Conservation (phyloP, 2,888 invertebrate species). For the Chrysomela aeneicollis region DNA sequence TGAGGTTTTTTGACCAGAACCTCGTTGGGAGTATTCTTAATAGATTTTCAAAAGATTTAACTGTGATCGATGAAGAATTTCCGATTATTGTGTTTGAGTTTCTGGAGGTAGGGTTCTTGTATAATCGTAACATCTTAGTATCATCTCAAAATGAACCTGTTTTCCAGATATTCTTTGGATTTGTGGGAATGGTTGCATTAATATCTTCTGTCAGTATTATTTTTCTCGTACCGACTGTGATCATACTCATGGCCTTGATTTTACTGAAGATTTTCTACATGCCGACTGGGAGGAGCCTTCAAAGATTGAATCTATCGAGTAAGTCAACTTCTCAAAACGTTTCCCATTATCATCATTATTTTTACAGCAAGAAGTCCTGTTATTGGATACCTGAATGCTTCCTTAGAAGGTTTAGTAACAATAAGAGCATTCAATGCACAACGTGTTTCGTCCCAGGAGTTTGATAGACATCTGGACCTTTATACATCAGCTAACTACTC, state of each 20-base stretch:
- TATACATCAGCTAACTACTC: slow-evolving; percentile 53
- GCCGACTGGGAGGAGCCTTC: slow-evolving; percentile 45
- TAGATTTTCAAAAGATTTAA: slow-evolving; percentile 76
- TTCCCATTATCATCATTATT: neutral
- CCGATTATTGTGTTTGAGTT: slow-evolving; percentile 41
- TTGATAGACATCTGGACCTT: slow-evolving; percentile 53
- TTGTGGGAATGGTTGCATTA: slow-evolving; percentile 39
- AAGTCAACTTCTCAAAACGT: slow-evolving; percentile 22
- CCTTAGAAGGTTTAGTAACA: slow-evolving; percentile 55
- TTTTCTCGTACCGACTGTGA: slow-evolving; percentile 38
- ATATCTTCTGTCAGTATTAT: slow-evolving; percentile 39
- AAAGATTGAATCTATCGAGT: slow-evolving; percentile 45
- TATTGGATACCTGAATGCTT: slow-evolving; percentile 54
- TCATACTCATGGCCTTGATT: slow-evolving; percentile 36
- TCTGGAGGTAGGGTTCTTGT: slow-evolving; percentile 32
- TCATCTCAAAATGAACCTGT: neutral
- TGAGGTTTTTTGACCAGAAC: slow-evolving; percentile 53
- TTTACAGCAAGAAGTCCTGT: slow-evolving; percentile 54
- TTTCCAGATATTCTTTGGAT: slow-evolving; percentile 37
- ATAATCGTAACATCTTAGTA: neutral
- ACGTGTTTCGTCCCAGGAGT: slow-evolving; percentile 48
- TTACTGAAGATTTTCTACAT: slow-evolving; percentile 41
- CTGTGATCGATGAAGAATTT: slow-evolving; percentile 66
- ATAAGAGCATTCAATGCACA: slow-evolving; percentile 53
- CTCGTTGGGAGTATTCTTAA: slow-evolving; percentile 58